Evolutionary conservation across 2,888 invertebrate species (phyloP).

Genomic region (Nudaria mundana): DNA sequence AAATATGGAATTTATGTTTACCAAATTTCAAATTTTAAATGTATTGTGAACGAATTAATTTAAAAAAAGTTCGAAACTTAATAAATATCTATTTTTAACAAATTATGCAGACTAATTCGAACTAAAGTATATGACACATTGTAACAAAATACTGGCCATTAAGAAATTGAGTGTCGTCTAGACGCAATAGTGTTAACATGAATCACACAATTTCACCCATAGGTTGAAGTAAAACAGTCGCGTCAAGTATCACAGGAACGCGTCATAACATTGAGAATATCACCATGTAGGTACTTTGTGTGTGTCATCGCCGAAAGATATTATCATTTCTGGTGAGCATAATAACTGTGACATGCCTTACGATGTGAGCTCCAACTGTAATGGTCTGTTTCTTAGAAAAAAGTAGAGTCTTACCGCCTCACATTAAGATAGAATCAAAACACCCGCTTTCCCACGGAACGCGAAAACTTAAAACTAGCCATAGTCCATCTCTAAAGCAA

Average conservation of each 20-base stretch:
- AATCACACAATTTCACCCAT: no score
- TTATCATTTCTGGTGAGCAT: constrained; percentile 75
- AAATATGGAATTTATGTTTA: no score
- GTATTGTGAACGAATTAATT: no score
- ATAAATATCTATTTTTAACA: no score
- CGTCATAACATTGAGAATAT: constrained; percentile 53
- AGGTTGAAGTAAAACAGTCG: constrained; percentile 50
- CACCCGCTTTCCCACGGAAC: constrained; percentile 67
- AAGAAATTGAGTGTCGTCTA: no score
- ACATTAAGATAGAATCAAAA: constrained; percentile 71
- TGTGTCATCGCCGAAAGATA: constrained; percentile 71
- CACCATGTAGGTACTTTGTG: constrained; percentile 55
- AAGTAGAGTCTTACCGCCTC: constrained; percentile 58
- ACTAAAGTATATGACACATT: no score
- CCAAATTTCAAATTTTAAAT: no score
- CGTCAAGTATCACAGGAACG: constrained; percentile 54
- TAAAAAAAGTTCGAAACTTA: no score
- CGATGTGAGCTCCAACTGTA: constrained; percentile 67
- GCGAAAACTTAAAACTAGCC: constrained; percentile 59
- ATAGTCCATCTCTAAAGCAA: constrained; percentile 4
- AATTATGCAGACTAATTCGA: no score
- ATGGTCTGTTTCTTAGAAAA: constrained; percentile 76
- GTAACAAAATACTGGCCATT: no score
- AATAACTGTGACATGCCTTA: constrained; percentile 80
- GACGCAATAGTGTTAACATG: no score